Evolutionary conservation across 2,888 invertebrate species (phyloP).

Genomic region (Tetranychus piercei): DNA sequence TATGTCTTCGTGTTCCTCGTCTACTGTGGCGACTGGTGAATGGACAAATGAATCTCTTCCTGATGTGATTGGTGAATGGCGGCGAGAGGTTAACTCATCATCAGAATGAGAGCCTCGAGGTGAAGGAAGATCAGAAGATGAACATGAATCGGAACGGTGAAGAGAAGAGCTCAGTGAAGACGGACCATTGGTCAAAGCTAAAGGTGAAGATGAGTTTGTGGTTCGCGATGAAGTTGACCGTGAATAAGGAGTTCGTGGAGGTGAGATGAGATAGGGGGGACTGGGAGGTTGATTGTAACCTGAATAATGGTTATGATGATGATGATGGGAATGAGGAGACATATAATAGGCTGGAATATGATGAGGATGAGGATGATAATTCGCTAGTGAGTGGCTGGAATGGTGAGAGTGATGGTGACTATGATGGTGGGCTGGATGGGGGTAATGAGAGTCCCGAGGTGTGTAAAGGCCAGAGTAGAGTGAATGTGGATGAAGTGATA

Average conservation of each 20-base stretch:
- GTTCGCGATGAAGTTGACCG: neutral
- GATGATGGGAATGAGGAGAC: neutral
- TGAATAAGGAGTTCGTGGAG: slow-evolving; percentile 11
- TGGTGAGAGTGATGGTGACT: neutral
- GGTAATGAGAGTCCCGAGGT: neutral
- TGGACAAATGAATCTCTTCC: neutral
- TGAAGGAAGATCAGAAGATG: neutral
- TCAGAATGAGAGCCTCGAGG: slow-evolving; percentile 2
- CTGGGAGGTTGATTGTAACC: neutral
- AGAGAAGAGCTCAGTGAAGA: neutral
- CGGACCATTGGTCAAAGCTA: neutral
- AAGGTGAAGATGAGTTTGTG: too few relatives aligned
- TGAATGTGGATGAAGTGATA: slow-evolving; percentile 8
- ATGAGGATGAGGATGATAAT: neutral
- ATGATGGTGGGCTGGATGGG: neutral
- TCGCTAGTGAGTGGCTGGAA: neutral
- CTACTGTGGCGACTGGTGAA: neutral
- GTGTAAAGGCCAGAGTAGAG: slow-evolving; percentile 1
- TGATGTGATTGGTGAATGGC: neutral
- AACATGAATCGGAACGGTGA: neutral
- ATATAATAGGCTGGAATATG: neutral
- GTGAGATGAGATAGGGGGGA: slow-evolving; percentile 7
- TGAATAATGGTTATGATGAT: neutral
- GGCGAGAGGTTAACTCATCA: neutral
- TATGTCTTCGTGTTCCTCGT: neutral